Evolutionary conservation across 2,888 invertebrate genomes (phyloP), one percentile per base, ranked within the genome.

Genomic region (Leptogaster cylindrica): DNA sequence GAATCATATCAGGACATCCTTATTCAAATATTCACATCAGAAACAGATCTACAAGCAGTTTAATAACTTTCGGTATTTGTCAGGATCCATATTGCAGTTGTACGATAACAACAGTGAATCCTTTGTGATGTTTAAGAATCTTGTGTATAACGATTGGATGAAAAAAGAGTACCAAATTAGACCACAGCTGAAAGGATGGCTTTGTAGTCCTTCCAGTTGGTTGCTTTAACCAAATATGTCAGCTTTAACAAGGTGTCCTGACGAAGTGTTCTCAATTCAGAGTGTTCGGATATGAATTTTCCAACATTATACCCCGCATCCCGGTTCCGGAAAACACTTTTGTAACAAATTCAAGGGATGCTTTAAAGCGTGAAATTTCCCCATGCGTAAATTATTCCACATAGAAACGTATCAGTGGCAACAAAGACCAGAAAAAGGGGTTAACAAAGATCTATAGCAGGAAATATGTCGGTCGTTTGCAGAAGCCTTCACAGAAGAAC

Each of bases 301-400:
- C 25, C 23, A 48, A 6, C 48, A 23, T 48, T n/a, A n/a, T n/a
- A n/a, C n/a, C 25, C 48, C 7, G 23, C 18, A 4, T n/a, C 46
- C 46, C 8, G 48, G 14, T 41, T 16, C 25, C 6, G 48, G 23
- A 27, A n/a, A 18, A 14, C 16, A 27, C 48, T 48, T 48, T 48
- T 48, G 48, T 48, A 48, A 27, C 23, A 68, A 65, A 65, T 68
- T 68, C 36, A 39, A 36, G 52, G 10, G 68, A 65, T 68, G 52
- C 68, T 65, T 52, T 68, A 55, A 55, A 46, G 65, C 68, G 33
- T 64, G 52, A 68, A 68, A 68, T 65, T 68, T 64, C 55, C 8
- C 68, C 65, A 65, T 68, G 65, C 68, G 68, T 68, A 65, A 68
- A 68, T 64, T 68, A 68, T 68, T 68, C 68, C 55, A n/a, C 68